These are phyloP conservation scores for Panurus biarmicus DNA, from an alignment of 2,113 vertebrate species.

Conservation along the genomic window DNA sequence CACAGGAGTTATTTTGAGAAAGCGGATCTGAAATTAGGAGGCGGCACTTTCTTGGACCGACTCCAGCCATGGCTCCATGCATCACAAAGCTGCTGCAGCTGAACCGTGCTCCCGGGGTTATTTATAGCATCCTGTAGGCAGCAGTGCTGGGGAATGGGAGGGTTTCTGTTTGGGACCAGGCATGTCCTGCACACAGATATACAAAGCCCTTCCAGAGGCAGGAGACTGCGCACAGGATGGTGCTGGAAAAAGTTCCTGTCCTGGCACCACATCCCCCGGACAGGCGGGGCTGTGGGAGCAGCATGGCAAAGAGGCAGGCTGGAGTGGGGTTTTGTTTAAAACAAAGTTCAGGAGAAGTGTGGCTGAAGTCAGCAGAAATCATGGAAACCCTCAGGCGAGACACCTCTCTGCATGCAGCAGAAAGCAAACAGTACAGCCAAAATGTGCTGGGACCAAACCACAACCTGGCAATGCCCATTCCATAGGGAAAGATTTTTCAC, in stretches of 20 bases:
- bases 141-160: not conserved
- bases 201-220: not conserved
- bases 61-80: slow-evolving; percentile 39
- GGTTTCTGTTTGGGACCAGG: not conserved
- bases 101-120: slow-evolving; percentile 45
- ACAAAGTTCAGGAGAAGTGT: not conserved
- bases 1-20: slow-evolving; percentile 62
- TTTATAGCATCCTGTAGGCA: slow-evolving; percentile 49
- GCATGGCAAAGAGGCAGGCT: not conserved
- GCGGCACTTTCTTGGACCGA: slow-evolving; percentile 36
- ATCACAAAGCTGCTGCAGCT: slow-evolving; percentile 38
- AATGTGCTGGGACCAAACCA: not conserved
- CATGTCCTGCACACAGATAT: not conserved
- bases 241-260: not conserved
- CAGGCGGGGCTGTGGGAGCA: not conserved
- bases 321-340: not conserved
- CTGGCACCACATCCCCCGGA: rapidly evolving
- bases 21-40: slow-evolving; percentile 62
- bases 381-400: not conserved
- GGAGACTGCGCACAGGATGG: rapidly evolving
- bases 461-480: not conserved
- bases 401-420: not conserved
- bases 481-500: not conserved
- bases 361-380: not conserved
- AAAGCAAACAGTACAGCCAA: not conserved